These are phyloP conservation scores for Meloidogyne floridensis DNA, from an alignment of 1,140 invertebrate genomes.

Conservation along the genomic window DNA sequence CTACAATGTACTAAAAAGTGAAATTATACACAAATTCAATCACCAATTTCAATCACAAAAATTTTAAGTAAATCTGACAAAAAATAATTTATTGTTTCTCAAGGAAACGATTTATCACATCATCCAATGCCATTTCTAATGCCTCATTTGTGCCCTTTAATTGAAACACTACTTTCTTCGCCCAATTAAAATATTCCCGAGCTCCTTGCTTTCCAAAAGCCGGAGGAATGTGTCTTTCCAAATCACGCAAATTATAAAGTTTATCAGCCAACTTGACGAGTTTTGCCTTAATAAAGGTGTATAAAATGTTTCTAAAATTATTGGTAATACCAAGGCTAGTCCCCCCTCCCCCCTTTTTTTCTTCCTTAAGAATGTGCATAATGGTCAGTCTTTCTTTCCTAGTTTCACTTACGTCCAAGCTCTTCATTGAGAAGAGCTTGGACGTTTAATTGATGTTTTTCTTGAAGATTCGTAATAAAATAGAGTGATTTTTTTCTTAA, in stretches of 20 bases:
- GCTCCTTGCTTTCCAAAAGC: conserved; percentile 69
- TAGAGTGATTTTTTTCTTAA: too few species aligned
- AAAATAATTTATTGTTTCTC: conserved; percentile 34
- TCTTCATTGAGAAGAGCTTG: too few species aligned
- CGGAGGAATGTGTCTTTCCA: conserved; percentile 72
- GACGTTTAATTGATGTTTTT: too few species aligned
- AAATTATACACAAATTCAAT: neutral
- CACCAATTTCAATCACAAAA: neutral
- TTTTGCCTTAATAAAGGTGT: conserved; percentile 72
- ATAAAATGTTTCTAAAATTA: neutral
- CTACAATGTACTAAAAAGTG: too few species aligned
- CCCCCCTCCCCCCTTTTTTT: too few species aligned
- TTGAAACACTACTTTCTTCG: conserved; percentile 74
- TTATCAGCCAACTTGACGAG: conserved; percentile 83
- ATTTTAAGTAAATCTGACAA: neutral
- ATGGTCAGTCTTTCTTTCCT: too few species aligned
- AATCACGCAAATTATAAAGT: conserved; percentile 81
- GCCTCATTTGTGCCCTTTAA: conserved; percentile 73
- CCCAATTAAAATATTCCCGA: conserved; percentile 76
- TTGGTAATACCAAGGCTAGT: too few species aligned
- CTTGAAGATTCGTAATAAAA: too few species aligned
- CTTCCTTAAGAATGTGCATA: too few species aligned
- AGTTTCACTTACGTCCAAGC: too few species aligned
- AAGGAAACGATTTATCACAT: conserved; percentile 67
- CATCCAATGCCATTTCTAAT: conserved; percentile 74